Conservation (phyloP, 1,140 invertebrate species). For the Macrobrachium rosenbergii region DNA sequence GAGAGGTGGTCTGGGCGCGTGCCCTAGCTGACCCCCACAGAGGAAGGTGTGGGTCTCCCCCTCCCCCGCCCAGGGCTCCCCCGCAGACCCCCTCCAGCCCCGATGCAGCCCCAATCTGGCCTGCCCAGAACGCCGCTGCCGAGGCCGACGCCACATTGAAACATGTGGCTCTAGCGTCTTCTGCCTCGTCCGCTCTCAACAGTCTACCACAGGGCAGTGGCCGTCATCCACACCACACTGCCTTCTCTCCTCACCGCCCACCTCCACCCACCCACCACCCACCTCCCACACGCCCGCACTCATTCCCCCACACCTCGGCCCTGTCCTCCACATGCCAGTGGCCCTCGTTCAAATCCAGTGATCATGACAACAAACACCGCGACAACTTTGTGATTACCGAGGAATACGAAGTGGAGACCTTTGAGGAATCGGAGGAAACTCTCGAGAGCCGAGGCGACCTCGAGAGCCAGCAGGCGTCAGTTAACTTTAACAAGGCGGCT, state of each 20-base stretch:
- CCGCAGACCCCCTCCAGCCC: not conserved
- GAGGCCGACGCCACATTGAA: not conserved
- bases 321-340: not conserved
- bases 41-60: not conserved
- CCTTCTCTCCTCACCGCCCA: conserved; percentile 6
- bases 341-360: too few species aligned
- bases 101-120: not conserved
- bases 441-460: too few species aligned
- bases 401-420: too few species aligned
- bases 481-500: too few species aligned
- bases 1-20: conserved; percentile 44
- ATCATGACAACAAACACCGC: too few species aligned
- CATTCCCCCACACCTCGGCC: not conserved
- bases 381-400: too few species aligned
- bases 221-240: conserved; percentile 29
- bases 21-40: conserved; percentile 37
- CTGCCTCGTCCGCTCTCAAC: conserved; percentile 27
- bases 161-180: not conserved
- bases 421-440: too few species aligned
- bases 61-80: not conserved
- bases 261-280: not conserved
- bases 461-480: too few species aligned
- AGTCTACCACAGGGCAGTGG: conserved; percentile 52
- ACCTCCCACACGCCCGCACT: too few species aligned
- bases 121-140: conserved; percentile 41